Percentiles rank a stretch among this genome's conserved stretches.
These are phyloP conservation scores for Lamellibrachia satsuma DNA, from an alignment of 2,888 invertebrate genomes.

Conservation along the genomic window DNA sequence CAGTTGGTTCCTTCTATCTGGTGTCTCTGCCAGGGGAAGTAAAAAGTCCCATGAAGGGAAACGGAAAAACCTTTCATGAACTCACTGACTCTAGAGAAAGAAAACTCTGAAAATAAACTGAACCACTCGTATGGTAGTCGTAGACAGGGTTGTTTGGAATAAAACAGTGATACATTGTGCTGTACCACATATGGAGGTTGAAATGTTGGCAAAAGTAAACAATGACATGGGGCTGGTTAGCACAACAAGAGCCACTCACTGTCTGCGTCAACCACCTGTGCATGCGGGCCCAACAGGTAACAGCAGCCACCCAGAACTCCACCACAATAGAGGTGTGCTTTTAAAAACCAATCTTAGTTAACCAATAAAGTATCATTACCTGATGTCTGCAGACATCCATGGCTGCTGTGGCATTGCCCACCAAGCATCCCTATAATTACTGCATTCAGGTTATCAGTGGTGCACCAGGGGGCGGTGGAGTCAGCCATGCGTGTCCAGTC, in stretches of 20 bases:
- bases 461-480: not conserved
- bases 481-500: not conserved
- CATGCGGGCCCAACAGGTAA: not conserved
- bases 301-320: not conserved
- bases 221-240: not conserved
- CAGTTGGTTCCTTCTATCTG: too few relatives aligned
- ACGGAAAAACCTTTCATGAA: too few relatives aligned
- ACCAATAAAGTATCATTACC: slow-evolving; percentile 17
- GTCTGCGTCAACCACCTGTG: not conserved
- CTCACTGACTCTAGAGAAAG: too few relatives aligned
- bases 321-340: not conserved
- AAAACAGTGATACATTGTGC: too few relatives aligned
- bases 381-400: not conserved
- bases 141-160: too few relatives aligned
- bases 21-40: too few relatives aligned
- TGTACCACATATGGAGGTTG: not conserved
- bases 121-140: too few relatives aligned
- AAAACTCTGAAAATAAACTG: too few relatives aligned
- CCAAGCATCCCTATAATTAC: not conserved
- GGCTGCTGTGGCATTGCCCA: not conserved
- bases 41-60: too few relatives aligned
- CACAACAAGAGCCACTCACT: not conserved
- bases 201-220: not conserved
- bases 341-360: not conserved
- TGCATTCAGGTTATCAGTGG: not conserved